Base-by-base conservation (phyloP, 2,888 invertebrate species). In the Nineta flava region DNA sequence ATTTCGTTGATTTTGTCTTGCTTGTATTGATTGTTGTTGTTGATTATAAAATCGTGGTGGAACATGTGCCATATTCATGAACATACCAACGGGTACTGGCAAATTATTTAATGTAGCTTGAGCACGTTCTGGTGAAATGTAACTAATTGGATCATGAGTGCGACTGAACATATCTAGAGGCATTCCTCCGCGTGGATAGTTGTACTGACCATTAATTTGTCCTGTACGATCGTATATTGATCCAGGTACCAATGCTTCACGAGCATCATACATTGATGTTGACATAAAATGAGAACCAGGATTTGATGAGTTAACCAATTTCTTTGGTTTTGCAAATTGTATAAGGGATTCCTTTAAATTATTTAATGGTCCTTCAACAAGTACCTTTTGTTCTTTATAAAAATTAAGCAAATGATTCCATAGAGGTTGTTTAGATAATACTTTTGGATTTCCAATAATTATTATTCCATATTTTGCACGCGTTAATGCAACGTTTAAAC, bases 371-470 rank as follows among this genome's bases (percentile, higher is more conserved):
- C 99, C 99, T 68, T 99, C 99, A 5, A 97, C 96, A 15, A 99
- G 72, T 38, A 93, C 91, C 63, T 92, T 90, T 55, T 96, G 90
- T 65, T 97, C 97, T 65, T 99, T 97, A 72, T 94, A 97, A 65
- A 95, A 95, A 41, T 90, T 92, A 53, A 99, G 73, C 57, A 99
- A 73, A 63, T 99, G 96, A 67, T 99, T 96, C 99, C 99, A 99
- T 1, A 99, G 73, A 1, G 93, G 92, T 70, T 99, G 97, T 70
- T 96, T 96, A 7, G 96, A 93, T 3, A 99, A 73, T 13, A 99
- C 96, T 68, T 97, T 99, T 0, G 99, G 97, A 70, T 99, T 99
- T 48, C 99, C 99, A 49, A 99, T 94, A 54, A 99, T 92, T 55
- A 99, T 96, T 43, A 96, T 86, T 12, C 96, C 96, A 67, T 90